phyloP scores from a whole-genome alignment of 2,113 vertebrate genomes.

The Hemiscyllium ocellatum region DNA sequence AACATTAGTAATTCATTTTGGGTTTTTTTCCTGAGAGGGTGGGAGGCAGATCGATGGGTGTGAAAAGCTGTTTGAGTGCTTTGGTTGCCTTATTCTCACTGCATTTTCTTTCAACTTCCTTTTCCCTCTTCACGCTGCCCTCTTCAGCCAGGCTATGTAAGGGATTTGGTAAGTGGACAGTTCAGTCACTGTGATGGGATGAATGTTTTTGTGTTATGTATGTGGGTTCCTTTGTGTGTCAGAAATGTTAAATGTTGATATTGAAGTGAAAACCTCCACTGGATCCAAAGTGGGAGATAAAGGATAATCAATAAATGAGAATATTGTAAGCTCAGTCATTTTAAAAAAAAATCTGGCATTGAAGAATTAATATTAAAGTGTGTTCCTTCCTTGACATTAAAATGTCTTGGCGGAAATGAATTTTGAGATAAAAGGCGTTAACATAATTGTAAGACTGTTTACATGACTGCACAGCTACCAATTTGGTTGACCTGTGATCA shows the following conservation, averaged over 20 bases:
- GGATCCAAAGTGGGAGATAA: not conserved
- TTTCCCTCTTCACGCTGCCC: conserved; percentile 61
- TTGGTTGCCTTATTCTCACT: conserved; percentile 68
- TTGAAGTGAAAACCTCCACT: conserved; percentile 38
- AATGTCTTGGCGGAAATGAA: not conserved
- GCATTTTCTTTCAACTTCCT: conserved; percentile 56
- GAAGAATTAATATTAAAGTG: not conserved
- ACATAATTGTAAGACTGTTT: not conserved
- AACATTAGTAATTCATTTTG: not conserved
- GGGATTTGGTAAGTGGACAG: conserved; percentile 92
- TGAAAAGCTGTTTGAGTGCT: conserved; percentile 26
- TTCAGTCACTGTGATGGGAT: conserved; percentile 31
- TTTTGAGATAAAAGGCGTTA: not conserved
- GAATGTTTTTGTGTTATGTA: conserved; percentile 5
- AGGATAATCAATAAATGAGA: not conserved
- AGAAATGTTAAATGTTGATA: conserved; percentile 33
- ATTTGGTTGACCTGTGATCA: conserved; percentile 19
- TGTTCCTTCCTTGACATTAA: not conserved
- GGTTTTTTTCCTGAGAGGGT: not conserved
- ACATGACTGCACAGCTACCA: not conserved
- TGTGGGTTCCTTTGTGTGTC: conserved; percentile 26
- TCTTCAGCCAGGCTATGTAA: conserved; percentile 96
- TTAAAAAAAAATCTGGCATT: not conserved
- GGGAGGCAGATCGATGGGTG: conserved; percentile 33
- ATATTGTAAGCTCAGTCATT: not conserved